These are phyloP conservation scores for Serinus canaria DNA, from an alignment of 2,113 vertebrate species.

Conservation along the genomic window DNA sequence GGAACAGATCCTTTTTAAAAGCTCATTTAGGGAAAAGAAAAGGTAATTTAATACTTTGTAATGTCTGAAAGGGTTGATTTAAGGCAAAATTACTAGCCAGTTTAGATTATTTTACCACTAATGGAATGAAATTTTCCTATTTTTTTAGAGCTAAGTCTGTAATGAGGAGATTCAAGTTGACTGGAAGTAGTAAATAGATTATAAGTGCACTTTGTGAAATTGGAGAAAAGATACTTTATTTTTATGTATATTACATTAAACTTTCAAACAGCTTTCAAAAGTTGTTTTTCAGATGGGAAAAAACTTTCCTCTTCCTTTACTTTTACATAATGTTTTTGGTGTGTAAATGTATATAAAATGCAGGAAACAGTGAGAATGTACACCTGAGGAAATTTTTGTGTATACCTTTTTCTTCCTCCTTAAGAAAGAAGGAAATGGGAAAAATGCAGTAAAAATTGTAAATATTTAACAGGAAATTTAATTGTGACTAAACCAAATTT, in stretches of 20 bases:
- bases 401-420: not conserved
- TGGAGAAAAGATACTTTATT: not conserved
- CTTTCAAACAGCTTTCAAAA: not conserved
- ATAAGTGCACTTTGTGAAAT: slow-evolving; percentile 1
- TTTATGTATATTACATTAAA: not conserved
- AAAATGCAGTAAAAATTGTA: not conserved
- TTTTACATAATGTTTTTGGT: not conserved
- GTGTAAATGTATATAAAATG: not conserved
- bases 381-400: not conserved
- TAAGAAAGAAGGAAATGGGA: not conserved
- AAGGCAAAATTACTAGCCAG: not conserved
- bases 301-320: not conserved
- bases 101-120: not conserved
- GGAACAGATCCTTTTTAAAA: not conserved
- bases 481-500: not conserved
- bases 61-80: not conserved
- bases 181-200: not conserved
- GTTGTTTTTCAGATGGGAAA: not conserved
- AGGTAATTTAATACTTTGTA: not conserved
- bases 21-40: not conserved
- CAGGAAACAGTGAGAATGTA: not conserved
- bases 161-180: not conserved
- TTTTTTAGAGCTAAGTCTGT: not conserved
- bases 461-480: not conserved
- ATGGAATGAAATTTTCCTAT: not conserved